Conservation (phyloP, 2,888 invertebrate species). For the Nomada ruficornis region DNA sequence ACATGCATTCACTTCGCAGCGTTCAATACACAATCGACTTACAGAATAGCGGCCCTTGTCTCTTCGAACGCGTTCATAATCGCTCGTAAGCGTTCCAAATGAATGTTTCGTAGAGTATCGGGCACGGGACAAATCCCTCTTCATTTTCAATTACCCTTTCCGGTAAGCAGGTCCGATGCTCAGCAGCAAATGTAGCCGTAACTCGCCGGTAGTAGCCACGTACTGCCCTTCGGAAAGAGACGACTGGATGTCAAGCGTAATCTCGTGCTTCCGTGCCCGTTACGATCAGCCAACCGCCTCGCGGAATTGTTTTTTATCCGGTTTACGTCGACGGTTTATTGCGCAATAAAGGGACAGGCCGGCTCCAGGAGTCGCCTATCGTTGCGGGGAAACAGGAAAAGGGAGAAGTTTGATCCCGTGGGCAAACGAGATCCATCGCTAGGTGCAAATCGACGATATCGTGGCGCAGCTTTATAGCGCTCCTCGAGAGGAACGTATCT, state of each 20-base stretch:
- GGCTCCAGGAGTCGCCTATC: not conserved
- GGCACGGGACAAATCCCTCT: not conserved
- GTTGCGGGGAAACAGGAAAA: too few relatives aligned
- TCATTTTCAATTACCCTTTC: not conserved
- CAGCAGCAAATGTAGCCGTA: constrained; percentile 25
- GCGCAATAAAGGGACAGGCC: constrained; percentile 35
- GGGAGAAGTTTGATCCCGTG: not conserved
- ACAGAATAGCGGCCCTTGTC: not conserved
- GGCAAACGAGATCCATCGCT: constrained; percentile 21
- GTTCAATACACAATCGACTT: not conserved
- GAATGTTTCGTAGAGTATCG: not conserved
- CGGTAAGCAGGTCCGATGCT: not conserved
- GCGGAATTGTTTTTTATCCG: constrained; percentile 43
- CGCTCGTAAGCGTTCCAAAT: too few relatives aligned
- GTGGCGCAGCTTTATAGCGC: constrained; percentile 16
- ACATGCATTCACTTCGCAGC: not conserved
- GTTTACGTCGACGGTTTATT: constrained; percentile 41
- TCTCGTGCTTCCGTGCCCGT: constrained; percentile 12
- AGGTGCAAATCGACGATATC: constrained; percentile 42
- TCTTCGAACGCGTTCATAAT: not conserved
- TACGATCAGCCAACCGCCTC: constrained; percentile 20
- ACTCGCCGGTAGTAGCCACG: not conserved
- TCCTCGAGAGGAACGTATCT: constrained; percentile 11
- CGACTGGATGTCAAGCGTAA: constrained; percentile 12
- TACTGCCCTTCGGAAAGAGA: not conserved